A percentile compares a stretch with the other conserved stretches of the same genome.
These are phyloP conservation scores for Drosophila anceps DNA, from an alignment of 2,888 invertebrate genomes.

Conservation along the genomic window DNA sequence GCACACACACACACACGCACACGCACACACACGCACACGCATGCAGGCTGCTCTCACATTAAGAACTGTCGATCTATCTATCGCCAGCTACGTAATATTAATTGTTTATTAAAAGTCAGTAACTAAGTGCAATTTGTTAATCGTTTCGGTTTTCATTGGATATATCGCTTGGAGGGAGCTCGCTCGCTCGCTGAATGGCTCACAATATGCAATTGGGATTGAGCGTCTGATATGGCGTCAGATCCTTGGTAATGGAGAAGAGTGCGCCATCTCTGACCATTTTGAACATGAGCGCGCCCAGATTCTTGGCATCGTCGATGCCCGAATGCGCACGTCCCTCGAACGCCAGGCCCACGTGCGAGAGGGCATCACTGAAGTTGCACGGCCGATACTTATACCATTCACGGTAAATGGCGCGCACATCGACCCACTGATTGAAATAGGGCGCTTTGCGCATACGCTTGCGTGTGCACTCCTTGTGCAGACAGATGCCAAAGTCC, in stretches of 20 bases:
- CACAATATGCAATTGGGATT: slow-evolving; percentile 83
- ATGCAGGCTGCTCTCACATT: slow-evolving; percentile 29
- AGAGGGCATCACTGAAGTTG: slow-evolving; percentile 86
- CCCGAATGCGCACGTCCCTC: slow-evolving; percentile 88
- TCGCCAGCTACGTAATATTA: slow-evolving; percentile 19
- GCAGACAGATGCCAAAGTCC: slow-evolving; percentile 88
- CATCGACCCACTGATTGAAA: slow-evolving; percentile 88
- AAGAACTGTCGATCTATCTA: slow-evolving; percentile 26
- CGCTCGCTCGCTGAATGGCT: slow-evolving; percentile 38
- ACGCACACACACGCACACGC: slow-evolving; percentile 3
- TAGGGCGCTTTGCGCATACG: slow-evolving; percentile 86
- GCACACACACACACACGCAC: slow-evolving; percentile 2
- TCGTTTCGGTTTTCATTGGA: slow-evolving; percentile 6
- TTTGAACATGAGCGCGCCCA: slow-evolving; percentile 87
- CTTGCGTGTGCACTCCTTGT: slow-evolving; percentile 88
- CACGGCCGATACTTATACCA: slow-evolving; percentile 87
- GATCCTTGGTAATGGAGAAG: slow-evolving; percentile 86
- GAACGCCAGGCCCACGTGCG: slow-evolving; percentile 87
- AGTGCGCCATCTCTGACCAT: slow-evolving; percentile 87
- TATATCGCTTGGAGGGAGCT: slow-evolving; percentile 57
- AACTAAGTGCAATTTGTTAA: slow-evolving; percentile 49
- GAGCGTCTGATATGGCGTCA: slow-evolving; percentile 83
- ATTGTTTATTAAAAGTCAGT: slow-evolving; percentile 50
- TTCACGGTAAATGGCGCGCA: slow-evolving; percentile 86
- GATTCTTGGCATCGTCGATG: slow-evolving; percentile 88